These are phyloP conservation scores for Thera britannica DNA, from an alignment of 2,888 invertebrate species.

Conservation along the genomic window DNA sequence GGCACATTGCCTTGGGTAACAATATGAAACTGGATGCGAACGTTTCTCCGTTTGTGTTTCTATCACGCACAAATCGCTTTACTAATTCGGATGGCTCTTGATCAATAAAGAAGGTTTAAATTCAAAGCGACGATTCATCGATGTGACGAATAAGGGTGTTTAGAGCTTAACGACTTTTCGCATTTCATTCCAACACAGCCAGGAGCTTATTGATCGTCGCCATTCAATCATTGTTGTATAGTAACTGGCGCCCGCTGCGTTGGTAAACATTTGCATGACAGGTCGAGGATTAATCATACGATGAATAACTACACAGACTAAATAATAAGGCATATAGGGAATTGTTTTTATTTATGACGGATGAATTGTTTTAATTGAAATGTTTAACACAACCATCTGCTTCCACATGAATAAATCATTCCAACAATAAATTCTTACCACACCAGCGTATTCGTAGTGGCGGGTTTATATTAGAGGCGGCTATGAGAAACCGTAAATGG, in stretches of 20 bases:
- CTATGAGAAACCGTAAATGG: too few species aligned
- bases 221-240: constrained; percentile 2
- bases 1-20: not conserved
- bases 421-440: too few species aligned
- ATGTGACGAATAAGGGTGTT: too few species aligned
- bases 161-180: not conserved
- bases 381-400: not conserved
- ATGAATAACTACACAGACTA: constrained; percentile 8
- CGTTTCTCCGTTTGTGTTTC: not conserved
- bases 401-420: too few species aligned
- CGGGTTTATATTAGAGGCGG: too few species aligned
- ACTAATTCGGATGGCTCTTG: not conserved
- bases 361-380: constrained; percentile 9
- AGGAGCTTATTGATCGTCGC: constrained; percentile 7
- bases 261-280: constrained; percentile 23
- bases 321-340: constrained; percentile 15
- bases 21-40: too few species aligned
- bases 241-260: not conserved
- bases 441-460: too few species aligned
- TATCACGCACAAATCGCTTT: not conserved
- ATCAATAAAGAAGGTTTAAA: not conserved
- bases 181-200: not conserved
- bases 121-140: not conserved
- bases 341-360: constrained; percentile 10
- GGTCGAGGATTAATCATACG: constrained; percentile 23